Percentiles rank a stretch among this genome's conserved stretches.
Conservation (phyloP, 1,140 invertebrate genomes). For the Euschistus heros region DNA sequence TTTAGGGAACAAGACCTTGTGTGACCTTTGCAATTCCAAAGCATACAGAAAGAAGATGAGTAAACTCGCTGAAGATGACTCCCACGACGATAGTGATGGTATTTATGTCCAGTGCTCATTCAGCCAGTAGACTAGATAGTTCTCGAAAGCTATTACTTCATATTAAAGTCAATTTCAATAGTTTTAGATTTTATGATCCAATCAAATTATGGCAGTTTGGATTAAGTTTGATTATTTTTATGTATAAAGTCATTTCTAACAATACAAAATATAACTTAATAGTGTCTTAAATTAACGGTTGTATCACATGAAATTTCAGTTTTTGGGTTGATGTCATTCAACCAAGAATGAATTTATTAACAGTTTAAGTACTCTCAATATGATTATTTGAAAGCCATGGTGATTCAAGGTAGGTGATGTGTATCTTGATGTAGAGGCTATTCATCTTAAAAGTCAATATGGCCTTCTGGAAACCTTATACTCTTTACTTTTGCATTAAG, state of each 20-base stretch:
- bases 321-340: background rate
- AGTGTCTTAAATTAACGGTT: background rate
- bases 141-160: background rate
- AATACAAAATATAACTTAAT: background rate
- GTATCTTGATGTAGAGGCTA: too few relatives aligned
- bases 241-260: background rate
- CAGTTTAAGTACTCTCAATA: too few relatives aligned
- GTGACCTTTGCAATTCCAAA: constrained; percentile 67
- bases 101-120: constrained; percentile 20
- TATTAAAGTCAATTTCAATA: background rate
- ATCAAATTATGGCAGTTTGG: constrained; percentile 2
- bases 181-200: constrained; percentile 12
- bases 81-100: constrained; percentile 26
- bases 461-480: too few relatives aligned
- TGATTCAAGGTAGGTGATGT: too few relatives aligned
- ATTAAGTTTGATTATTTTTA: background rate
- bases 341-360: too few relatives aligned
- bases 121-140: constrained; percentile 5
- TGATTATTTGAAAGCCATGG: too few relatives aligned
- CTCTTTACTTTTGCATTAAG: too few relatives aligned
- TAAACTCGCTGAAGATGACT: constrained; percentile 34
- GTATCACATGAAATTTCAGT: background rate
- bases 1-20: constrained; percentile 75
- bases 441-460: too few relatives aligned
- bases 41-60: constrained; percentile 50